These are phyloP conservation scores for Zophobas atratus DNA, from an alignment of 1,140 invertebrate species.

Conservation along the genomic window DNA sequence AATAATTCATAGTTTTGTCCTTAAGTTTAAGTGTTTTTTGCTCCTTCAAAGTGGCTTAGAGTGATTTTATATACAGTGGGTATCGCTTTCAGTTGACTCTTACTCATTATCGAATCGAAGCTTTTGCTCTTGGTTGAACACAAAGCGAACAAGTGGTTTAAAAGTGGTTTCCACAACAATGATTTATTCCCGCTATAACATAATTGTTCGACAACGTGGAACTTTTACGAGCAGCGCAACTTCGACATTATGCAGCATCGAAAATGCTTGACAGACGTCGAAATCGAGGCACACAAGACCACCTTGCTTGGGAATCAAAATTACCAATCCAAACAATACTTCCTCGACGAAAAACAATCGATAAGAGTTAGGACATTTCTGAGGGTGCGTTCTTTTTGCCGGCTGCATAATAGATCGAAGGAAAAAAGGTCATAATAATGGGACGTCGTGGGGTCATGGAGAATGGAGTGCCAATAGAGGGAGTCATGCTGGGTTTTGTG, in stretches of 20 bases:
- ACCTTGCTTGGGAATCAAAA: conserved; percentile 60
- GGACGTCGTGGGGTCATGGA: conserved; percentile 61
- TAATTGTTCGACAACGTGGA: conserved; percentile 56
- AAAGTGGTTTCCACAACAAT: conserved; percentile 51
- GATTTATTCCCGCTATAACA: conserved; percentile 51
- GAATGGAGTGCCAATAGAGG: conserved; percentile 61
- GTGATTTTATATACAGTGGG: not conserved
- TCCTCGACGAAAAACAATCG: conserved; percentile 36
- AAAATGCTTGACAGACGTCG: conserved; percentile 38
- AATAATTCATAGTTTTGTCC: not conserved
- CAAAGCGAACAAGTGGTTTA: conserved; percentile 54
- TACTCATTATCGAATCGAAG: conserved; percentile 15
- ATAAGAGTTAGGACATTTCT: conserved; percentile 22
- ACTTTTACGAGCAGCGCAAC: conserved; percentile 53
- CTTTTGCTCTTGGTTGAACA: not conserved
- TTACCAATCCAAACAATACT: conserved; percentile 54
- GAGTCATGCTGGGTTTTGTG: conserved; percentile 58
- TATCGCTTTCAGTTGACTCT: conserved; percentile 23
- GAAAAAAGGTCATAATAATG: conserved; percentile 62
- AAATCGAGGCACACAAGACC: conserved; percentile 49
- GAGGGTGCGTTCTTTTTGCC: conserved; percentile 51
- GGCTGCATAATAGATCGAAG: conserved; percentile 60
- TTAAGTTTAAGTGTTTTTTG: too few relatives aligned
- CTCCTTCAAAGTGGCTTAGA: too few relatives aligned
- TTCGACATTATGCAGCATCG: conserved; percentile 49